A percentile compares a stretch with the other conserved stretches of the same genome.
phyloP scores from a whole-genome alignment of 2,888 invertebrate species.

The Dinocampus coccinellae region DNA sequence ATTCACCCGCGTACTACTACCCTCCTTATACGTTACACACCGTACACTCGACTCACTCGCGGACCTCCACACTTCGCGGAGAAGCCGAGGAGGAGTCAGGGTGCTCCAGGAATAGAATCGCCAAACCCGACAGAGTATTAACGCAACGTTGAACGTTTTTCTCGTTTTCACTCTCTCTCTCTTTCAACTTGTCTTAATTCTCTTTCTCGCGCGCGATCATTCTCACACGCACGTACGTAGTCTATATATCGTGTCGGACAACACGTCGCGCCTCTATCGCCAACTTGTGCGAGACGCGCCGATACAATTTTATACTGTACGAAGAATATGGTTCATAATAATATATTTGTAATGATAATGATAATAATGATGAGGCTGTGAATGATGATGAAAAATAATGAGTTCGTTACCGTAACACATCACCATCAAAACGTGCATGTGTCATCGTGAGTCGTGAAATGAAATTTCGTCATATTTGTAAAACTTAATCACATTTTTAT shows the following conservation, averaged over 20 bases:
- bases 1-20: conserved; percentile 53
- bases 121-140: conserved; percentile 50
- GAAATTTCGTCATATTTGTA: not conserved
- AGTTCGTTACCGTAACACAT: not conserved
- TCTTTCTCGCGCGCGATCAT: not conserved
- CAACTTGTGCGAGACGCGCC: conserved; percentile 7
- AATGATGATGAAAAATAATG: not conserved
- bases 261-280: conserved; percentile 30
- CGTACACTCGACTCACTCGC: conserved; percentile 51
- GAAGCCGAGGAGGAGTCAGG: conserved; percentile 63
- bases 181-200: not conserved
- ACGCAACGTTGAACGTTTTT: conserved; percentile 51
- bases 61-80: conserved; percentile 43
- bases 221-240: conserved; percentile 3
- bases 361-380: no score
- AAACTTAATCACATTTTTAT: not conserved
- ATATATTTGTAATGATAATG: not conserved
- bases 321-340: not conserved
- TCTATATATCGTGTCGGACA: not conserved
- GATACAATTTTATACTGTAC: not conserved
- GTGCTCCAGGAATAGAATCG: conserved; percentile 69
- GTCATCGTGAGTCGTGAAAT: not conserved
- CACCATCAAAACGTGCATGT: not conserved
- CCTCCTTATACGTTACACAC: conserved; percentile 57
- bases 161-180: conserved; percentile 16